A percentile compares a stretch with the other conserved stretches of the same genome.
phyloP scores from a whole-genome alignment of 1,140 invertebrate genomes.

The Archivesica marissinica region DNA sequence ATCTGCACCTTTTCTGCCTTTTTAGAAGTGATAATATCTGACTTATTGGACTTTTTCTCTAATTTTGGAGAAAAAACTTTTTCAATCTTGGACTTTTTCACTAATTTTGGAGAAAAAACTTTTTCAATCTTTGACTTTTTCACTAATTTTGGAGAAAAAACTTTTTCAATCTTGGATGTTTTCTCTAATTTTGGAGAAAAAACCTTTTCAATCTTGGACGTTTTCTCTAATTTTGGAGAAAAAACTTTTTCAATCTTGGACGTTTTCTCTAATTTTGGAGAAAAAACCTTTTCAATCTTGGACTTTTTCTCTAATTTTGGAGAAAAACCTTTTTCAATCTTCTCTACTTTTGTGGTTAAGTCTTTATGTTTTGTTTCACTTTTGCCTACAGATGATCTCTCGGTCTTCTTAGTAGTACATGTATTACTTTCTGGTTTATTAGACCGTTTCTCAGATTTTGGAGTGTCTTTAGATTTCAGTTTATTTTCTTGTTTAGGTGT shows the following conservation, averaged over 20 bases:
- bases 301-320: neutral
- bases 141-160: neutral
- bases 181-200: neutral
- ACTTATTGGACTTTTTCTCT: slow-evolving; percentile 3
- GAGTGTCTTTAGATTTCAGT: slow-evolving; percentile 17
- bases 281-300: too few relatives aligned
- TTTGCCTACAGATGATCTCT: neutral
- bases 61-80: neutral
- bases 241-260: too few relatives aligned
- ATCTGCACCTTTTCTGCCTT: neutral
- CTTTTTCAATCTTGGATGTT: slow-evolving; percentile 7
- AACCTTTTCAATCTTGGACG: neutral
- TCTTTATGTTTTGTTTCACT: slow-evolving; percentile 24
- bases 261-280: slow-evolving; percentile 1
- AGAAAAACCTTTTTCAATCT: too few relatives aligned
- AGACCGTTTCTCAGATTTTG: slow-evolving; percentile 8
- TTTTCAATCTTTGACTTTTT: slow-evolving; percentile 9
- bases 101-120: neutral
- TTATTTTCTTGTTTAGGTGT: slow-evolving; percentile 46
- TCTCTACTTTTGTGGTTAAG: neutral
- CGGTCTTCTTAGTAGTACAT: neutral
- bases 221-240: slow-evolving; percentile 5
- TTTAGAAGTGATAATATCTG: neutral
- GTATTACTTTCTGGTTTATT: slow-evolving; percentile 12
- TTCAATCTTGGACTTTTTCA: neutral